Evolutionary conservation across 1,140 invertebrate genomes (phyloP).

Genomic region (Campoletis sonorensis): DNA sequence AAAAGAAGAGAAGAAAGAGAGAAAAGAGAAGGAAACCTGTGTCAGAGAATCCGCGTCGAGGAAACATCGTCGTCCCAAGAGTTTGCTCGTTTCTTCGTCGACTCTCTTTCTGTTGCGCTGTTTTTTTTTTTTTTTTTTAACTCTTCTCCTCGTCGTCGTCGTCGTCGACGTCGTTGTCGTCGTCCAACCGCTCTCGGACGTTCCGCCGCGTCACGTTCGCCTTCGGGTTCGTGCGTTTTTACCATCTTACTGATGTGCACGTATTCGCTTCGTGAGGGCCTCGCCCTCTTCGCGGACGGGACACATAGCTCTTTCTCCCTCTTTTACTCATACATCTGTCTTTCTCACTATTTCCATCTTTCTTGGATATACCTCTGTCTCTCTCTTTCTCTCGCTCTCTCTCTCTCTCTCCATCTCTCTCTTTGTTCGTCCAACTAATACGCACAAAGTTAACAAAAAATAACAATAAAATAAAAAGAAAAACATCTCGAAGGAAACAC

Average conservation of each 20-base stretch:
- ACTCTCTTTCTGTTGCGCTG: conserved; percentile 9
- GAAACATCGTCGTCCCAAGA: conserved; percentile 35
- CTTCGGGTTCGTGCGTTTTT: conserved; percentile 54
- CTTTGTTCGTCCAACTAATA: conserved; percentile 27
- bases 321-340: background rate
- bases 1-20: conserved; percentile 37
- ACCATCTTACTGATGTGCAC: conserved; percentile 53
- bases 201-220: conserved; percentile 54
- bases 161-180: conserved; percentile 40
- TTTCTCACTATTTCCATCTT: conserved; percentile 35
- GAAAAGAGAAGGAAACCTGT: conserved; percentile 31
- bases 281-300: conserved; percentile 48
- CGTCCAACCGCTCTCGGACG: conserved; percentile 48
- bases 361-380: conserved; percentile 8
- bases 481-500: conserved; percentile 35
- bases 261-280: conserved; percentile 55
- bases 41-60: conserved; percentile 27
- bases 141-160: conserved; percentile 12
- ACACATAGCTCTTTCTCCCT: conserved; percentile 28
- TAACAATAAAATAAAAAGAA: conserved; percentile 8
- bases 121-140: no score
- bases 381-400: conserved; percentile 23
- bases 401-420: conserved; percentile 23
- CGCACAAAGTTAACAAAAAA: conserved; percentile 37
- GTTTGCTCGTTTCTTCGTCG: conserved; percentile 38